These are phyloP conservation scores for Ptilorrhoa leucosticta DNA, from an alignment of 2,113 vertebrate species.

Conservation along the genomic window DNA sequence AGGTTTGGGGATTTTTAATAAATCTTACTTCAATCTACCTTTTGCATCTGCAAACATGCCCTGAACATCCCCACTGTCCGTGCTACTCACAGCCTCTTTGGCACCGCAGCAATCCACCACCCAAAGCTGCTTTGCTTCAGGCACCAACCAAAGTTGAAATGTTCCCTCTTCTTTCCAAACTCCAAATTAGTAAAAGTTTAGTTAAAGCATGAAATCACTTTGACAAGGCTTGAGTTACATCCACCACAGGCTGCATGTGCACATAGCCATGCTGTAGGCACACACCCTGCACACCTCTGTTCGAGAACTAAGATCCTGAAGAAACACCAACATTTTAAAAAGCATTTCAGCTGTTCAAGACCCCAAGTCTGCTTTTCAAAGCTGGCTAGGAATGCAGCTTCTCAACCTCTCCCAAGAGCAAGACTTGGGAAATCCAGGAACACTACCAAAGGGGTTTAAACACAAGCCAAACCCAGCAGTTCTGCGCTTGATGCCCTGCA, in stretches of 20 bases:
- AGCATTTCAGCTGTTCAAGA: background rate
- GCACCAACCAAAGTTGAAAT: background rate
- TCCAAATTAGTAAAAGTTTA: background rate
- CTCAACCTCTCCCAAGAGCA: background rate
- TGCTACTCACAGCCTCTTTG: background rate
- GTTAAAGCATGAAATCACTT: background rate
- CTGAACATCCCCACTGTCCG: background rate
- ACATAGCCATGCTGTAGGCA: rapidly evolving
- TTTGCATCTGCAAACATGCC: background rate
- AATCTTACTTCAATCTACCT: background rate
- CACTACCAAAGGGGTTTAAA: background rate
- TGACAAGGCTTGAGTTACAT: background rate
- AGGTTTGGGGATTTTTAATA: background rate
- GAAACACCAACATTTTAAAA: background rate
- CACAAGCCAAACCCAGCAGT: background rate
- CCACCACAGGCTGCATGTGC: background rate
- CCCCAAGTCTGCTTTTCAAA: background rate
- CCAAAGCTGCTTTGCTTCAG: background rate
- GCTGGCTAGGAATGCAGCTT: background rate
- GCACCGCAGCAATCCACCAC: rapidly evolving
- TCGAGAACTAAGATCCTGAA: background rate
- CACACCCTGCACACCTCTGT: background rate
- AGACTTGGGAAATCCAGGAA: background rate
- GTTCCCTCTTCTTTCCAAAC: background rate
- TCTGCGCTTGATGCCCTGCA: rapidly evolving